Base-by-base conservation (phyloP, 2,888 invertebrate species). In the Orchesella flavescens region DNA sequence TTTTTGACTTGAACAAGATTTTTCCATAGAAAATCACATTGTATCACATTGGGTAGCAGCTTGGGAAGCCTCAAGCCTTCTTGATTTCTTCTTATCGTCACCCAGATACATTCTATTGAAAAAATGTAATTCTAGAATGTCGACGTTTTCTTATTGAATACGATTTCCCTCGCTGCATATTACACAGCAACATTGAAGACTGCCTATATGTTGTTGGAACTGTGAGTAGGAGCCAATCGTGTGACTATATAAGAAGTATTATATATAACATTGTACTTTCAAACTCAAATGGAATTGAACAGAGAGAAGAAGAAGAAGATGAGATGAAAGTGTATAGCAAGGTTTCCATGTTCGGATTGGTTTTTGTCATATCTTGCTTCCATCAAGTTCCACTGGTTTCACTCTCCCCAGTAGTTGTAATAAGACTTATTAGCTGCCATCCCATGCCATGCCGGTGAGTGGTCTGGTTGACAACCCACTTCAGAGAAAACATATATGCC, bases 1-100 rank as follows among this genome's bases (percentile, higher is more conserved):
- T 65, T 68, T 34, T 77, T 77, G 68, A 77, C 77, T 77, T 68
- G 68, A 77, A 66, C 59, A 59, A 57, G 68, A 77, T 68, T 77
- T 77, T 61, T 75, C 66, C 44, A 34, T 66, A 73, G 44, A 57
- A 66, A 77, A 34, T 43, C 43, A 34, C 77, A 68, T 77, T 77
- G 77, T 77, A 68, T 68, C 19, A 15, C 19, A 19, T 21, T 75
- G 12, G 61, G 74, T 21, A 59, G 74, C 61, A 44, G 72, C 57
- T 69, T 73, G 63, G 55, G 24, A 77, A 77, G 46, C 68, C 77
- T 68, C 55, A 43, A 68, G 59, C 44, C 46, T 59, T 23, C 73
- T 57, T 73, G 61, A 65, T 53, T 34, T 15, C 65, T 77, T 43
- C 68, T 68, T 77, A 77, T 68, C 77, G 59, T 59, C 75, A 66